Evolutionary conservation across 2,113 vertebrate genomes (phyloP).

Genomic region (Lamprologus sp.): DNA sequence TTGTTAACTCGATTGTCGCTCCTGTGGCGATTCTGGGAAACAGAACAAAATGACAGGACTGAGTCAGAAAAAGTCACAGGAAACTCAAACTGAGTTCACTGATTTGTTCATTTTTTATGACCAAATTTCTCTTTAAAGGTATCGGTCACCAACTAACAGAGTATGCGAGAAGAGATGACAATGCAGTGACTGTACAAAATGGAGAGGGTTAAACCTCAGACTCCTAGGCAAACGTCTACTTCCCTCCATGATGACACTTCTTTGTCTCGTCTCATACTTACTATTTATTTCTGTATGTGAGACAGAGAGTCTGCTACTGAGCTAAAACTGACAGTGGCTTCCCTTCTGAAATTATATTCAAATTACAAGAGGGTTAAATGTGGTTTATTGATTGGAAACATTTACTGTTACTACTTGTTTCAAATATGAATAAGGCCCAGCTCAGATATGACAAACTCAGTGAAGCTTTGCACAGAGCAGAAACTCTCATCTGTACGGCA

Average conservation of each 20-base stretch:
- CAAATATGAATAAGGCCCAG: neutral
- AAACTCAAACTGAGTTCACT: neutral
- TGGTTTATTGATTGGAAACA: neutral
- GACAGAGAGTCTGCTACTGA: neutral
- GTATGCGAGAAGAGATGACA: neutral
- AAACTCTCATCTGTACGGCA: neutral
- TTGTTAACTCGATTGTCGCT: constrained; percentile 93
- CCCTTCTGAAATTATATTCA: neutral
- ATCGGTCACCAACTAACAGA: neutral
- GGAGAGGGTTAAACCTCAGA: neutral
- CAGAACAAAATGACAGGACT: neutral
- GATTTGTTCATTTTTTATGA: neutral
- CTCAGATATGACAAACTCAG: rapidly evolving
- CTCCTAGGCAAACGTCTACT: rapidly evolving
- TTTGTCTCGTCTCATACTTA: neutral
- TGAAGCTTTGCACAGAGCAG: neutral
- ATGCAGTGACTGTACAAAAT: neutral
- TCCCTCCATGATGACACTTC: neutral
- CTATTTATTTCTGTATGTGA: neutral
- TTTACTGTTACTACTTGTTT: neutral
- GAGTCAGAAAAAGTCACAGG: neutral
- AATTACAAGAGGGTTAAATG: neutral
- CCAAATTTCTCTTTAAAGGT: neutral
- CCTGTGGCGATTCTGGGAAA: constrained; percentile 83
- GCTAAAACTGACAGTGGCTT: neutral